Evolutionary conservation across 2,888 invertebrate genomes (phyloP), one percentile per base, ranked within the genome.

Genomic region (Zelleria hepariella): DNA sequence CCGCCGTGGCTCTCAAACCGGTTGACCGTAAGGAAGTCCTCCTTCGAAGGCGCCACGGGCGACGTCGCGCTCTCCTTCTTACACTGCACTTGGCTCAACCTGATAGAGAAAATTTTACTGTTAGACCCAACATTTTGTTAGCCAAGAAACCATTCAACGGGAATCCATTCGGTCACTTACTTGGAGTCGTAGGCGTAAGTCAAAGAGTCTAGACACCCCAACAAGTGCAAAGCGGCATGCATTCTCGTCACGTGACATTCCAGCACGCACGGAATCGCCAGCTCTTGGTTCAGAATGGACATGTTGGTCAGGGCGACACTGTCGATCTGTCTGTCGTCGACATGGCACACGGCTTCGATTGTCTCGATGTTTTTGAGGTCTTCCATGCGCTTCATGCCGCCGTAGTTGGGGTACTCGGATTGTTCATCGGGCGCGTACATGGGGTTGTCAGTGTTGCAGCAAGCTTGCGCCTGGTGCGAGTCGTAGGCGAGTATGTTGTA

Each of bases 1-100:
- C 98, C 98, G 2, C 98, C 98, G 72, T 97, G 96, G 80, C 95
- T 96, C 77, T 97, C 97, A 80, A 98, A 98, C 65, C 98, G 91
- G 74, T 94, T 96, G 20, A 98, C 95, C 1, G 93, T 91, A 56
- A 92, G 91, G 74, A 93, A 96, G 77, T 96, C 96, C 70, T 96
- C 96, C 66, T 94, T 92, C 26, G 92, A 91, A 0, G 80, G 76
- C 1, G 69, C 68, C 5, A 75, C 67, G 0, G 82, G 79, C 0
- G 78, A 73, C 0, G 72, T 60, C 4, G 72, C 64, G 15, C 63
- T 72, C 26, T 87, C 86, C 27, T 74, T 71, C 61, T 83, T 86
- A 60, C 78, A 78, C 32, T 83, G 83, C 21, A 42, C 32, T 42
- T 42, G 32, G 15, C 15, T 2, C 32, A 42, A 42, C 32, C 32